A percentile compares a stretch with the other conserved stretches of the same genome.
Evolutionary conservation across 1,140 invertebrate genomes (phyloP).

Genomic region (Anagrus nilaparvatae): DNA sequence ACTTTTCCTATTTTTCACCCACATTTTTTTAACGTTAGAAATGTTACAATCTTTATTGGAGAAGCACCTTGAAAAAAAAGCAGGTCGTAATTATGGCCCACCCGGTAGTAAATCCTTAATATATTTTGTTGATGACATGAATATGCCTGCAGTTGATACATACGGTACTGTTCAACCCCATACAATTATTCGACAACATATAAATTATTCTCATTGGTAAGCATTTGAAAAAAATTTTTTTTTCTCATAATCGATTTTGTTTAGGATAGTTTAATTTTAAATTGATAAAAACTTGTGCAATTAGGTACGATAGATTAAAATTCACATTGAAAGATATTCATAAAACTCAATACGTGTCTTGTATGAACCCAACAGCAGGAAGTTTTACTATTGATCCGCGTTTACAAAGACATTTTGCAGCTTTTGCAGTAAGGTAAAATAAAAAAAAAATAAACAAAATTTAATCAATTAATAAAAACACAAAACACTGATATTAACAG

Average conservation of each 20-base stretch:
- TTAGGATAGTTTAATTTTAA: too few species aligned
- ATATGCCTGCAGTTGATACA: slow-evolving; percentile 93
- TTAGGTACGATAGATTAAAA: slow-evolving; percentile 72
- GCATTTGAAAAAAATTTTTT: slow-evolving; percentile 8
- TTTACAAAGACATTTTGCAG: slow-evolving; percentile 85
- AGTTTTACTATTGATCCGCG: slow-evolving; percentile 89
- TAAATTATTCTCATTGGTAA: slow-evolving; percentile 90
- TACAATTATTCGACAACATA: slow-evolving; percentile 84
- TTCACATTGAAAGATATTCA: slow-evolving; percentile 84
- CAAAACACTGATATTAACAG: neutral
- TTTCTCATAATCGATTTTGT: neutral
- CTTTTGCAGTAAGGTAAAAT: slow-evolving; percentile 72
- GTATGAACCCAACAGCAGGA: slow-evolving; percentile 94
- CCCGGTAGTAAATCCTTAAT: slow-evolving; percentile 83
- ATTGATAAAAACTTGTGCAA: too few species aligned
- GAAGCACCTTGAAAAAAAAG: slow-evolving; percentile 90
- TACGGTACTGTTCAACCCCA: slow-evolving; percentile 95
- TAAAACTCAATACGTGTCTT: slow-evolving; percentile 87
- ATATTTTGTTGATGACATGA: slow-evolving; percentile 94
- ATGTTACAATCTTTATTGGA: slow-evolving; percentile 89
- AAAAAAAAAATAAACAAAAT: slow-evolving; percentile 3
- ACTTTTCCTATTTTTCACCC: too few species aligned
- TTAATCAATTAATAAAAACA: slow-evolving; percentile 7
- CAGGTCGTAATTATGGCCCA: slow-evolving; percentile 85
- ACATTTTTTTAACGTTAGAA: slow-evolving; percentile 37